Evolutionary conservation across 92 coral and sea anemone genomes (phyloP).

Genomic region (Porites evermanni): DNA sequence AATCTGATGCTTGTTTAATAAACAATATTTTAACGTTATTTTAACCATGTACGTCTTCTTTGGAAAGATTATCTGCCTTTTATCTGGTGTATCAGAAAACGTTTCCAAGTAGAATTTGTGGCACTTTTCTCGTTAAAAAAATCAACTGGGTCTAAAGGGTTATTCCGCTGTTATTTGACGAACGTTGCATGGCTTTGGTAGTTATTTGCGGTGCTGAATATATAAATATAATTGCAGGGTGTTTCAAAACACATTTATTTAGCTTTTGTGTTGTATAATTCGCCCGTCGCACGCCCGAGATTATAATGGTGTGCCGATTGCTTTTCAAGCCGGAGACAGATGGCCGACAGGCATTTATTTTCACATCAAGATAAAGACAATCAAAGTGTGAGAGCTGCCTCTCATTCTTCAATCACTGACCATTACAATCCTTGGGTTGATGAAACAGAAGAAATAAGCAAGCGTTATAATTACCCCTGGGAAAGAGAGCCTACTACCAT

Average conservation of each 20-base stretch:
- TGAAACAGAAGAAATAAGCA: neutral
- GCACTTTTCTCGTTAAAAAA: neutral
- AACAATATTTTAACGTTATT: neutral
- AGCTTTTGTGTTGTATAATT: conserved; percentile 30
- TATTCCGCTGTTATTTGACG: conserved; percentile 5
- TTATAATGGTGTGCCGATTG: conserved; percentile 27
- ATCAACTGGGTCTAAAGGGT: neutral
- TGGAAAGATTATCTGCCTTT: neutral
- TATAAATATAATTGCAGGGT: conserved; percentile 12
- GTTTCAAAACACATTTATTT: conserved; percentile 28
- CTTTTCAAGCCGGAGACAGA: conserved; percentile 34
- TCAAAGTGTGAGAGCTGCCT: conserved; percentile 31
- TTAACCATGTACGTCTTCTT: neutral
- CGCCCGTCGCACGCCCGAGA: conserved; percentile 27
- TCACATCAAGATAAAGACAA: conserved; percentile 31
- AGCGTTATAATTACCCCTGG: neutral
- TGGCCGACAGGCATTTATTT: conserved; percentile 37
- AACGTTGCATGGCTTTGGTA: neutral
- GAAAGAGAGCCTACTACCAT: neutral
- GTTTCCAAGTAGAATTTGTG: neutral
- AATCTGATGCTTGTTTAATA: neutral
- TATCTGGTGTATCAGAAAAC: neutral
- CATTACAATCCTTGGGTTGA: neutral
- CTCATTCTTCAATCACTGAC: conserved; percentile 3
- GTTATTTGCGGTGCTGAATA: neutral